Base-by-base conservation (phyloP, 2,888 invertebrate genomes). In the Portevinia maculata region DNA sequence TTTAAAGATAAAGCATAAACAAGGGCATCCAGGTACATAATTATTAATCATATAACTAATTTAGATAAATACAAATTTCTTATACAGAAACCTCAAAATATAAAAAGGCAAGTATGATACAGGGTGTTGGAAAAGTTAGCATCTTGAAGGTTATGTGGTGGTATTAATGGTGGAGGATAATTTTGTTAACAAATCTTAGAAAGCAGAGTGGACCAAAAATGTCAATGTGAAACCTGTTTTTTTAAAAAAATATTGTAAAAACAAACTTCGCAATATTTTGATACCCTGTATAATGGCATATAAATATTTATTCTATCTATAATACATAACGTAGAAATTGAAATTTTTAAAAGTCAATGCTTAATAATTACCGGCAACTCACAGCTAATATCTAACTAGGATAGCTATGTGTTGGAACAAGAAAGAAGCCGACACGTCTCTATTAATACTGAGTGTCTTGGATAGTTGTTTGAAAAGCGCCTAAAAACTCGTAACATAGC, bases 11-110 rank as follows among this genome's bases (percentile, higher is more conserved):
- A 78, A 71, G 64, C 53, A 55, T 44, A 75, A 60, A 67, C 65
- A 46, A 73, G 59, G 73, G 57, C 59, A 71, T 65, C 46, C 79
- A 79, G 74, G 79, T 79, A 79, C 79, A 69, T 30, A 65, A 57
- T 57, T 50, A 6, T 28, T 55, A 48, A 39, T 48, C 32, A 39
- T 65, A 65, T 39, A 55, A 73, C 62, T 62, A 73, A 60, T 57
- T 57, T 69, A 69, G 57, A 57, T 48, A 28, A 55, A 44, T 34
- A 46, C 7, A 28, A 13, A 48, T 34, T 28, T 50, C 46, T 48
- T 48, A 28, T n/a, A 50, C n/a, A n/a, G n/a, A n/a, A n/a, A n/a
- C n/a, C n/a, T n/a, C n/a, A n/a, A n/a, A n/a, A n/a, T n/a, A 46
- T 30, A 67, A 55, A 44, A 21, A 19, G 15, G 11, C 44, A 44